These are phyloP conservation scores for Sebastolobus altivelis DNA, from an alignment of 2,797 vertebrate genomes.

Conservation along the genomic window DNA sequence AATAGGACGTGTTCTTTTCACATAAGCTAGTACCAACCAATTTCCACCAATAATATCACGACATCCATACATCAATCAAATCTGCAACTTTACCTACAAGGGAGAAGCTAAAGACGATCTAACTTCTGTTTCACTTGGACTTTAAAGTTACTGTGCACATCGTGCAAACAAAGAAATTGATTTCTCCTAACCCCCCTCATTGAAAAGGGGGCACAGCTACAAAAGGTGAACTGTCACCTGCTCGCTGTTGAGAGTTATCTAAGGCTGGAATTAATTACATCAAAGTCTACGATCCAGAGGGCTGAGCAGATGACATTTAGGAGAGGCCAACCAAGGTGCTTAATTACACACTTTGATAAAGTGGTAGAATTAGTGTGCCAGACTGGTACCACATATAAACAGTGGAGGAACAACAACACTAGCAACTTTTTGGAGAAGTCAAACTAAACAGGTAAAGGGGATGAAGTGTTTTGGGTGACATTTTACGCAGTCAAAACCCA, in stretches of 20 bases:
- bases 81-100: too few relatives aligned
- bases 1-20: too few relatives aligned
- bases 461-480: conserved; percentile 50
- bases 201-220: conserved; percentile 17
- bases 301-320: conserved; percentile 74
- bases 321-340: conserved; percentile 64
- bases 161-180: not conserved
- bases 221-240: conserved; percentile 53
- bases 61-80: too few relatives aligned
- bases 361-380: conserved; percentile 58
- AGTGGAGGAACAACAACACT: conserved; percentile 50
- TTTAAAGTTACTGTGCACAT: not conserved
- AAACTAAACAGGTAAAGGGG: conserved; percentile 31
- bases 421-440: conserved; percentile 65
- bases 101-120: too few relatives aligned
- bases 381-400: conserved; percentile 45
- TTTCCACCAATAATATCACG: too few relatives aligned
- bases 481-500: conserved; percentile 51
- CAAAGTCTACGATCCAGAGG: conserved; percentile 64
- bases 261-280: conserved; percentile 72
- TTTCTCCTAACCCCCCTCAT: conserved; percentile 7
- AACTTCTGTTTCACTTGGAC: too few relatives aligned
- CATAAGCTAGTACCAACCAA: too few relatives aligned
- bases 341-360: conserved; percentile 76
- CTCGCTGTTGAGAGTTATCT: conserved; percentile 51